phyloP scores from a whole-genome alignment of 2,888 invertebrate species.

The Aleiodes leptofemur region DNA sequence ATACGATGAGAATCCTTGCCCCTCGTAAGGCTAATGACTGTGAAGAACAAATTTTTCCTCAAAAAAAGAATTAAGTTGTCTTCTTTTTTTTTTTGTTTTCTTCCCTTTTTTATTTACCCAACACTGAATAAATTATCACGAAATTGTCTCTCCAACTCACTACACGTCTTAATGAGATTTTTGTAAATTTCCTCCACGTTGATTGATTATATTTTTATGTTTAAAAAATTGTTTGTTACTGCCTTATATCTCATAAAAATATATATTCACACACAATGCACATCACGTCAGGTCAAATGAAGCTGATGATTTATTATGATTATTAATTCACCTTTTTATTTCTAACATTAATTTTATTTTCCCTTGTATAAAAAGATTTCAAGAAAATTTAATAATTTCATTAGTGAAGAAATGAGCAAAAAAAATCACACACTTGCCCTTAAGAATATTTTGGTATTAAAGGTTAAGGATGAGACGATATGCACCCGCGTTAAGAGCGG shows the following conservation, averaged over 20 bases:
- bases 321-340: conserved; percentile 3
- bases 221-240: neutral
- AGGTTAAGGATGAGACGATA: conserved; percentile 48
- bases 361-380: neutral
- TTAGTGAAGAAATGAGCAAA: too few relatives aligned
- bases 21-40: conserved; percentile 28
- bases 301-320: neutral
- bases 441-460: neutral
- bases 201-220: neutral
- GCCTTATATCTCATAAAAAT: neutral
- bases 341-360: neutral
- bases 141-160: neutral
- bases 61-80: conserved; percentile 9
- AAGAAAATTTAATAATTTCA: neutral
- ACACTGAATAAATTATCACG: conserved; percentile 4
- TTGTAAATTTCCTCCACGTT: neutral
- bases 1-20: conserved; percentile 65
- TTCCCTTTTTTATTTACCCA: neutral
- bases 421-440: conserved; percentile 6
- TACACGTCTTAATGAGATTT: neutral
- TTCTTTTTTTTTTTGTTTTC: neutral
- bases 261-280: neutral
- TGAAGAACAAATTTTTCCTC: conserved; percentile 9
- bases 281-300: conserved; percentile 3
- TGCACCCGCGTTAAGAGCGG: conserved; percentile 63